Evolutionary conservation across 2,113 vertebrate genomes (phyloP).

Genomic region (Thinocorus orbignyianus): DNA sequence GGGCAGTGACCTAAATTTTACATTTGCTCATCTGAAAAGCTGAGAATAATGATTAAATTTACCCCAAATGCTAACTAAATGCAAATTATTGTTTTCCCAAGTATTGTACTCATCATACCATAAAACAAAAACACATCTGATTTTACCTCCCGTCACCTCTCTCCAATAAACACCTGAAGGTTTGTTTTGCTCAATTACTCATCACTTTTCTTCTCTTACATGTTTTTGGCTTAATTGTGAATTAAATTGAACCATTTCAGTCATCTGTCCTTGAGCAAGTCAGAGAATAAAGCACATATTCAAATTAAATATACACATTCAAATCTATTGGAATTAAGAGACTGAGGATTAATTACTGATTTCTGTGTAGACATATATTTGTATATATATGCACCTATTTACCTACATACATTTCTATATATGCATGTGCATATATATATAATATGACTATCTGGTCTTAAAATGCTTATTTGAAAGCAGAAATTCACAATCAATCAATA

Average conservation of each 20-base stretch:
- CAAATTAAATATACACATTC: neutral
- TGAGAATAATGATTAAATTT: neutral
- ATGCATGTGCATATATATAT: fast-evolving
- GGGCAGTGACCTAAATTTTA: neutral
- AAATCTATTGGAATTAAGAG: neutral
- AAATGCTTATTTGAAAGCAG: neutral
- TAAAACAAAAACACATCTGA: neutral
- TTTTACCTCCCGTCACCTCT: neutral
- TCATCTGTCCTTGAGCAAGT: neutral
- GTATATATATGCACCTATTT: neutral
- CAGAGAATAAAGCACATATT: neutral
- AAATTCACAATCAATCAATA: neutral
- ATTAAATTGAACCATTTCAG: neutral
- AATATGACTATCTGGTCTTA: neutral
- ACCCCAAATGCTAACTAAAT: neutral
- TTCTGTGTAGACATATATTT: neutral
- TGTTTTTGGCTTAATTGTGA: neutral
- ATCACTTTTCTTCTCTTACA: neutral
- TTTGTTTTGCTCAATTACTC: neutral
- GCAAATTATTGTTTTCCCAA: neutral
- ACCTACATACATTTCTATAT: fast-evolving
- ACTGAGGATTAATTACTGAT: neutral
- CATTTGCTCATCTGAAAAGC: neutral
- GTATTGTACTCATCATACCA: neutral
- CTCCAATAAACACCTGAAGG: neutral